phyloP scores from a whole-genome alignment of 2,797 vertebrate genomes.

The Sandelia bainsii region DNA sequence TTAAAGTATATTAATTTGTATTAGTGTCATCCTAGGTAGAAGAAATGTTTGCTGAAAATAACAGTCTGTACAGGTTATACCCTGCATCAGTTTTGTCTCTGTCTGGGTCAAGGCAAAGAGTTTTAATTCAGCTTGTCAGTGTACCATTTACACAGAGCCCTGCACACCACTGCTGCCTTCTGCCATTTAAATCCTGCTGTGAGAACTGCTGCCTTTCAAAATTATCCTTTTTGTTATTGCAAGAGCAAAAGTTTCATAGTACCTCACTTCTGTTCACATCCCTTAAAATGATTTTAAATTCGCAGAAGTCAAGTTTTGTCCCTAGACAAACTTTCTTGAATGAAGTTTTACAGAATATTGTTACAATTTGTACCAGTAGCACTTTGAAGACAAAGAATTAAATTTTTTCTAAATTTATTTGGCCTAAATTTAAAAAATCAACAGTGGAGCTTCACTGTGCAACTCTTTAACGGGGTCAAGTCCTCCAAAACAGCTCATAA shows the following conservation, averaged over 20 bases:
- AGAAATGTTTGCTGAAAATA: conserved; percentile 10
- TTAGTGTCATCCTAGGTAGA: background rate
- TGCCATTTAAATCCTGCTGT: conserved; percentile 47
- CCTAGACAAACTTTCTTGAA: background rate
- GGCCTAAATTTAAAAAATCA: background rate
- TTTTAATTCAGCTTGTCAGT: conserved; percentile 52
- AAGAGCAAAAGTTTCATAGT: conserved; percentile 38
- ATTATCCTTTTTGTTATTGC: conserved; percentile 59
- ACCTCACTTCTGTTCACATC: conserved; percentile 1
- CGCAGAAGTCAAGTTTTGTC: background rate
- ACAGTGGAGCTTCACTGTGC: background rate
- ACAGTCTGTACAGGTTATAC: conserved; percentile 40
- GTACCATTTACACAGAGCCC: conserved; percentile 65
- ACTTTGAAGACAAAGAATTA: background rate
- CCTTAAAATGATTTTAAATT: conserved; percentile 1
- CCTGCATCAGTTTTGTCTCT: background rate
- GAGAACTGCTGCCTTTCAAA: conserved; percentile 46
- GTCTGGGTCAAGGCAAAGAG: conserved; percentile 22
- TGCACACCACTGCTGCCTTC: conserved; percentile 34
- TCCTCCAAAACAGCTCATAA: conserved; percentile 24
- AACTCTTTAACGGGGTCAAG: conserved; percentile 11
- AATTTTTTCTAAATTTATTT: background rate
- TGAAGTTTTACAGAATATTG: background rate
- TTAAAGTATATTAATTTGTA: background rate
- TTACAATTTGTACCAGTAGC: background rate